Percentiles rank a stretch among this genome's conserved stretches.
Evolutionary conservation across 1,140 invertebrate species (phyloP).

Genomic region (Drosophila gunungcola): DNA sequence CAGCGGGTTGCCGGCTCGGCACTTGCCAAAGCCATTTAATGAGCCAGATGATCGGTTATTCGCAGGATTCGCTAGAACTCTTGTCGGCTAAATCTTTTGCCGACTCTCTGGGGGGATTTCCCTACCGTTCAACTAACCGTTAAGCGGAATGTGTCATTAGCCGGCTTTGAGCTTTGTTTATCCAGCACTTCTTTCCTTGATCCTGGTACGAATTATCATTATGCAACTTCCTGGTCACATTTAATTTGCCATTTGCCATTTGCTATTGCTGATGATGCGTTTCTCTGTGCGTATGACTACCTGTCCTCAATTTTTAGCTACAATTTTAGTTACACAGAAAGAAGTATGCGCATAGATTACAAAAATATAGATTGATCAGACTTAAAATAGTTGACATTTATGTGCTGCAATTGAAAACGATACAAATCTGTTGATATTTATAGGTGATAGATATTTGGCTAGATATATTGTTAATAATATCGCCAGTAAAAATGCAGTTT

Average conservation of each 20-base stretch:
- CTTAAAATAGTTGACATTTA: too few species aligned
- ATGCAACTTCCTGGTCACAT: constrained; percentile 78
- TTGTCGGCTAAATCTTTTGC: constrained; percentile 50
- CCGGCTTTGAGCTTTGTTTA: constrained; percentile 37
- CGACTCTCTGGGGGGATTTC: constrained; percentile 24
- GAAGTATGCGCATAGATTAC: neutral
- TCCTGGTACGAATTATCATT: constrained; percentile 61
- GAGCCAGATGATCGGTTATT: constrained; percentile 73
- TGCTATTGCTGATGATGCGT: constrained; percentile 10
- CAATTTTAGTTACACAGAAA: neutral
- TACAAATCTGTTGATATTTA: too few species aligned
- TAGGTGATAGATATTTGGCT: neutral
- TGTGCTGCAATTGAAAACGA: too few species aligned
- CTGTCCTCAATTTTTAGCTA: constrained; percentile 5
- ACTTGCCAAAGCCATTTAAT: constrained; percentile 77
- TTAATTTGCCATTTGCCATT: constrained; percentile 72
- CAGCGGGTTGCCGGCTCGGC: constrained; percentile 64
- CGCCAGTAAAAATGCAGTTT: too few species aligned
- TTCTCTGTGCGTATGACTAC: neutral
- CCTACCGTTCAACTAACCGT: constrained; percentile 10
- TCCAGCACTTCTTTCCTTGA: constrained; percentile 26
- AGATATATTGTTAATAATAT: too few species aligned
- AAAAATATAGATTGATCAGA: too few species aligned
- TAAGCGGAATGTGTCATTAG: constrained; percentile 56
- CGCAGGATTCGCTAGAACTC: constrained; percentile 49